Conservation (phyloP, 2,888 invertebrate genomes). For the Philonicus albiceps region DNA sequence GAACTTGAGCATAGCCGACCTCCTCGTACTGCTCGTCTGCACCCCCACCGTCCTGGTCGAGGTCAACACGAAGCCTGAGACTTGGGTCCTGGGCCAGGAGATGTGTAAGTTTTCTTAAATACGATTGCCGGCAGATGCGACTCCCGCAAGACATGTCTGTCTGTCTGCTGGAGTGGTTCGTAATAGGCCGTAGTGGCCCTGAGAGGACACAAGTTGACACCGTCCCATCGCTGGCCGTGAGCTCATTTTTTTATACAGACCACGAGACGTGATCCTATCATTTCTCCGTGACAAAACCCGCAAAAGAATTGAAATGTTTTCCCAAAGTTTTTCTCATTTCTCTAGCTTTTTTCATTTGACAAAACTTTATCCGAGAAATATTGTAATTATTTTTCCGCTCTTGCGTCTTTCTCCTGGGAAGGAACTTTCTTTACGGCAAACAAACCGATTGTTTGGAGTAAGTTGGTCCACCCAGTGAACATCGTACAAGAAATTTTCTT, state of each 20-base stretch:
- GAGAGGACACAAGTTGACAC: background rate
- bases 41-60: conserved; percentile 95
- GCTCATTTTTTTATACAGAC: background rate
- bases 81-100: conserved; percentile 90
- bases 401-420: background rate
- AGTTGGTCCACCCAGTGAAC: background rate
- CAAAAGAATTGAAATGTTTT: conserved; percentile 6
- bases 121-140: conserved; percentile 15
- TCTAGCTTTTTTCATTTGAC: background rate
- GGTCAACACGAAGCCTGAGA: conserved; percentile 88
- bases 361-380: background rate
- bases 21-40: conserved; percentile 89
- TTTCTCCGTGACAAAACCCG: background rate
- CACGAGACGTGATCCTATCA: conserved; percentile 18
- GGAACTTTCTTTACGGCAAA: background rate
- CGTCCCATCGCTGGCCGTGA: background rate
- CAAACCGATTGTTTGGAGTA: background rate
- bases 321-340: conserved; percentile 11
- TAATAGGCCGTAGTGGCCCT: background rate
- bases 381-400: background rate
- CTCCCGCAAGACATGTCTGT: background rate
- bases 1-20: conserved; percentile 91
- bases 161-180: background rate
- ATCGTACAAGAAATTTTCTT: background rate
- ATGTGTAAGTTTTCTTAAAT: conserved; percentile 80